A percentile compares a stretch with the other conserved stretches of the same genome.
These are phyloP conservation scores for Cynocephalus volans DNA, from an alignment of 2,113 vertebrate genomes.

Conservation along the genomic window DNA sequence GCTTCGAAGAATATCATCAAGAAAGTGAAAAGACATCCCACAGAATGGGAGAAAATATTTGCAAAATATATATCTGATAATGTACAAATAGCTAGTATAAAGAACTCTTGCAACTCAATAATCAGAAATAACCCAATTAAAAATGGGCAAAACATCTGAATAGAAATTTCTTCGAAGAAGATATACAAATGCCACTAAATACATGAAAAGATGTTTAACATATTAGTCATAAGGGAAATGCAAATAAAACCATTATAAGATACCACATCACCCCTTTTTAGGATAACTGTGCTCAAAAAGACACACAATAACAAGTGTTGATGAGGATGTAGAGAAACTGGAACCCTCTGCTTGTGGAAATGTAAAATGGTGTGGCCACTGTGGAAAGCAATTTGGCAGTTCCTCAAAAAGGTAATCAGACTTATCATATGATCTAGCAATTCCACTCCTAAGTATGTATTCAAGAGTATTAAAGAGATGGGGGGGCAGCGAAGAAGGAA, in stretches of 20 bases:
- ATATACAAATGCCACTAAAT: background rate
- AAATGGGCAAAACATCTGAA: slow-evolving; percentile 5
- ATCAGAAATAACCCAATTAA: background rate
- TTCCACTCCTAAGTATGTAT: background rate
- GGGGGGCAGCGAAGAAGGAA: too few species aligned
- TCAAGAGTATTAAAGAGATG: background rate
- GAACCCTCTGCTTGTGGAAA: background rate
- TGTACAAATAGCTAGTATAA: background rate
- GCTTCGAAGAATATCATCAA: background rate
- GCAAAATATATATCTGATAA: background rate
- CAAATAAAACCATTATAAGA: slow-evolving; percentile 1
- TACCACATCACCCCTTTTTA: background rate
- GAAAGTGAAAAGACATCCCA: background rate
- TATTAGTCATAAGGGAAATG: slow-evolving; percentile 3
- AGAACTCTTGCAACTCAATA: background rate
- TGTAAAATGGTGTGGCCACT: background rate
- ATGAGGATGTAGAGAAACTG: background rate
- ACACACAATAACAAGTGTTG: background rate
- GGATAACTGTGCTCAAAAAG: background rate
- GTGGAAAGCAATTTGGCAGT: background rate
- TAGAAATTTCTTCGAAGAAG: background rate
- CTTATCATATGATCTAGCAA: background rate
- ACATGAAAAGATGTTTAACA: background rate
- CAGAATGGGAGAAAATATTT: slow-evolving; percentile 25
- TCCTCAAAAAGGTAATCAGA: slow-evolving; percentile 10